Base-by-base conservation (phyloP, 2,888 invertebrate genomes). In the Ophonus ardosiacus region DNA sequence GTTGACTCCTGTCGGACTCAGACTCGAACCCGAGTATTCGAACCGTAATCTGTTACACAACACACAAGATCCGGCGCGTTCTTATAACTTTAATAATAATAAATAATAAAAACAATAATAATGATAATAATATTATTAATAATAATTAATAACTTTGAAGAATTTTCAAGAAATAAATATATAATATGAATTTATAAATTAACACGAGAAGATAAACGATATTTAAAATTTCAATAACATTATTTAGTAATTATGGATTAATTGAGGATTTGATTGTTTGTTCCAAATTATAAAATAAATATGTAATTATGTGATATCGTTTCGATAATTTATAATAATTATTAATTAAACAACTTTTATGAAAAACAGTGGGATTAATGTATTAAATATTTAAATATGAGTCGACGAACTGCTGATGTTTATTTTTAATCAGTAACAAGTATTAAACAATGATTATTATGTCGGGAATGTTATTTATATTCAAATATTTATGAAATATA, bases 301-400 rank as follows among this genome's bases (percentile, higher is more conserved):
- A 65, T 31, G 17, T 65, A 65, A n/a, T 63, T 21, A 63, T 63
- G 24, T n/a, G 0, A 10, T 4, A 63, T 17, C n/a, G 3, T n/a
- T 24, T 7, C 7, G 65, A 17, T 65, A 13, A 7, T 24, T 18
- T 17, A 18, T n/a, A 65, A 18, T 21, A 65, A 65, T 65, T 6
- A 65, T 21, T 13, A 63, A 24, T 13, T 65, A 24, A 18, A 31
- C 6, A 21, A 63, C 0, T 63, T 63, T 0, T 10, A 21, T 63
- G 18, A 18, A 63, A 63, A 6, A 63, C 18, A 21, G 18, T 13
- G 10, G 24, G 18, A 24, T 21, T 21, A 63, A 63, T 63, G 5
- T 65, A 65, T 31, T 71, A 71, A 71, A 71, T 40, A 31, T 71
- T 40, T 31, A 31, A 40, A 71, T 40, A 71, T 71, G 17, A 17